Evolutionary conservation across 2,113 vertebrate species (phyloP).

Genomic region (Conger conger): DNA sequence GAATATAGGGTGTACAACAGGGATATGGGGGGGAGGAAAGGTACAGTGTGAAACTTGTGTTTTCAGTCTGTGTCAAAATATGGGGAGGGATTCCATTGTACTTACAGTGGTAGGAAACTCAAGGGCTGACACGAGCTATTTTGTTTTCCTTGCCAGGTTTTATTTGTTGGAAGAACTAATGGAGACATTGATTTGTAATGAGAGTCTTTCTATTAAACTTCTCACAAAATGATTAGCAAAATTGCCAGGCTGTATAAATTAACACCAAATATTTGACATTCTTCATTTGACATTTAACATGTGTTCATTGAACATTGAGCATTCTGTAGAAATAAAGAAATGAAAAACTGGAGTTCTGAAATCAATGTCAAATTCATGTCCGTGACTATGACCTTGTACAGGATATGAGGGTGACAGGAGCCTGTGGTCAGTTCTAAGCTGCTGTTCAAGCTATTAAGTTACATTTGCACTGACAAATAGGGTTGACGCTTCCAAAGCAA

Average conservation of each 20-base stretch:
- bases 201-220: no score
- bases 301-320: not conserved
- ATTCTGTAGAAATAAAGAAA: not conserved
- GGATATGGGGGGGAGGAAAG: no score
- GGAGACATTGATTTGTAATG: no score
- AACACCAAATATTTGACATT: not conserved
- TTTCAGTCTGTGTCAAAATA: no score
- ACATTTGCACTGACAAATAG: not conserved
- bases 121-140: no score
- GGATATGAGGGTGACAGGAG: not conserved
- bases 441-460: not conserved
- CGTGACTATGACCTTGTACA: not conserved
- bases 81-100: no score
- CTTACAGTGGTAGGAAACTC: no score
- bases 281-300: not conserved
- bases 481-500: not conserved
- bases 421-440: not conserved
- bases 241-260: not conserved
- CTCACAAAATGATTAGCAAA: no score
- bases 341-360: not conserved
- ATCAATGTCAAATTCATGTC: not conserved
- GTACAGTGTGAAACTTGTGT: no score
- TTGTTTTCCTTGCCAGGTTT: no score
- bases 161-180: no score
- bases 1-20: no score